Evolutionary conservation across 2,113 vertebrate genomes (phyloP), one percentile per base, ranked within the genome.

Genomic region (Epinephelus fuscoguttatus): DNA sequence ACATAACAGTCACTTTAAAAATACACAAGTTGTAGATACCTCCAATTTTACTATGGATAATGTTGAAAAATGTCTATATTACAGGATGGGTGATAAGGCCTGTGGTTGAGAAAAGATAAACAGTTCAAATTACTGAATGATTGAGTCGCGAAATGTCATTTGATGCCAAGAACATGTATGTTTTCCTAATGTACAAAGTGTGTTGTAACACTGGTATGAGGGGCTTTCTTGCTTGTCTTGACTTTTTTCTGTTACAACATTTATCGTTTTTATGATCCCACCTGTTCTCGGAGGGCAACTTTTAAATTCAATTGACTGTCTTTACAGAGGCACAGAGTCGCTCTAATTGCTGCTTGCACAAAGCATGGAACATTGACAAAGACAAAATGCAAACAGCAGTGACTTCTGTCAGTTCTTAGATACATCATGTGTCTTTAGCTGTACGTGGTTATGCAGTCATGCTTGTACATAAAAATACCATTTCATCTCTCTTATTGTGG

Each of bases 401-500:
- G 25, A 27, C 23, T 47, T n/a, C 73, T 60, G 27, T 15, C n/a
- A 14, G 21, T 13, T 33, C 8, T 59, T 37, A 10, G 17, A 42
- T 3, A 15, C 53, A n/a, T 53, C 2, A 4, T 9, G n/a, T 62
- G 55, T 57, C 23, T 21, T 14, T 64, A 21, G 33, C 27, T 62
- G 0, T 69, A 9, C 18, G 7, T n/a, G 37, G n/a, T 66, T 47
- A 55, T 30, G 18, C 47, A 21, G 3, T n/a, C n/a, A 25, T 56
- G 42, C 23, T 81, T 30, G 60, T 62, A 63, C n/a, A 66, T 4
- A 68, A 64, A 73, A 68, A 59, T 9, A 75, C 33, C 25, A 40
- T 62, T 76, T 66, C 68, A 53, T 64, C 81, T 75, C 55, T 53
- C 23, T 64, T 9, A 33, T 49, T 70, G 72, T 11, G 40, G 56